Evolutionary conservation across 2,888 invertebrate species (phyloP), one percentile per base, ranked within the genome.

Genomic region (Phortica okadai): DNA sequence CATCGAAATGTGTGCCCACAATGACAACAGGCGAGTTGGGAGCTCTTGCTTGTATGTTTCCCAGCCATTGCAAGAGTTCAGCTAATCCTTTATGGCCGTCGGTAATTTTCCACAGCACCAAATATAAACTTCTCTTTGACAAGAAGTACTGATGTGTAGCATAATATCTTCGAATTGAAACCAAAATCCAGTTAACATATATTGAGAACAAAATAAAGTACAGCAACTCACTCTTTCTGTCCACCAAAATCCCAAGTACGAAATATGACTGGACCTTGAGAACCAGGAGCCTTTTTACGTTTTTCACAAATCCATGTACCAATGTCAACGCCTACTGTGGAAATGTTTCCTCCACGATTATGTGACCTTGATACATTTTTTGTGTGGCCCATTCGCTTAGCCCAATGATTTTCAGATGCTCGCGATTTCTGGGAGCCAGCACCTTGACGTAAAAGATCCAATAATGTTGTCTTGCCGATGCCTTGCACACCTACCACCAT

Each of bases 171-270:
- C 4, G 76, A 78, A 41, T 69, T 5, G 59, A 74, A 83, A 11
- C 75, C 45, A 5, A 54, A 33, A 11, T 45, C 62, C 14, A 50
- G 1, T 11, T 50, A 11, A 50, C 50, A 11, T 14, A 14, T 50
- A 50, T 50, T 50, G 14, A 44, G 54, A 2, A 56, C 56, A 25
- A 16, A 67, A 74, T 11, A 16, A 54, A 7, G 58, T n/a, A 25
- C 21, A 7, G 3, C 56, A 14, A 91, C 93, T 92, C 85, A 95
- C 94, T 99, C 99, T 89, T 96, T 95, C 92, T 99, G 99, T 0
- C 99, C 99, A 5, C 99, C 99, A 92, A 99, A 99, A 92, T 99
- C 99, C 99, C 99, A 99, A 0, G 99, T 99, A 74, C 98, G 93
- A 92, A 98, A 98, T 42, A 97, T 95, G 74, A 98, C 96, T 0